Evolutionary conservation across 2,888 invertebrate species (phyloP), one percentile per base, ranked within the genome.

Genomic region (Mellilla xanthometata): DNA sequence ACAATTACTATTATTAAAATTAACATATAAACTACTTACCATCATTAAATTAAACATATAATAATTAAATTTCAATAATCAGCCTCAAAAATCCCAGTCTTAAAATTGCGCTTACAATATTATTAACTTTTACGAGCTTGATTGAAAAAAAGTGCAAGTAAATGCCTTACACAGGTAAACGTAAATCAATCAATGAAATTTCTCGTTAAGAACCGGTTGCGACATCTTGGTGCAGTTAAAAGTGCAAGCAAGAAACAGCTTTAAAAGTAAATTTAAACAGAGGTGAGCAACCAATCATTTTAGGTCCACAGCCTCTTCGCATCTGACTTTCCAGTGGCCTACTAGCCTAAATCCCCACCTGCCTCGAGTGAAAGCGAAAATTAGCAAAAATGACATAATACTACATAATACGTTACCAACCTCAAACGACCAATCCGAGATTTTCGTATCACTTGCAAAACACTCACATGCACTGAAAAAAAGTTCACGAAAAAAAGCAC

Each of bases 351-450:
- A 62, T 76, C 44, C 61, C 61, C 56, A 60, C 56, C 39, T 53
- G 50, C 31, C 41, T 39, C 53, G 38, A 75, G 77, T 77, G 81
- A 79, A 77, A 80, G 81, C 71, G 55, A 66, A 68, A 69, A 62
- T 68, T 60, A 59, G 56, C 59, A 67, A 74, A 75, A 69, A 71
- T 79, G 73, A 79, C 77, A 80, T 78, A 77, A 78, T 57, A 57
- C 44, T 49, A 55, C 60, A 64, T 64, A 72, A 68, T 48, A 54
- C 60, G 63, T 63, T 72, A 68, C 65, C 58, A 60, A 67, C 68
- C 67, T 65, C 56, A 60, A 62, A 47, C 24, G 36, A 15, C 32
- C 48, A 50, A 54, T 63, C 60, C 56, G 54, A 52, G 48, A 61
- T 48, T 39, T 29, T 35, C 31, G 35, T 26, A 5, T 19, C 38